phyloP scores from a whole-genome alignment of 2,888 invertebrate species.

The Bombyx huttoni region DNA sequence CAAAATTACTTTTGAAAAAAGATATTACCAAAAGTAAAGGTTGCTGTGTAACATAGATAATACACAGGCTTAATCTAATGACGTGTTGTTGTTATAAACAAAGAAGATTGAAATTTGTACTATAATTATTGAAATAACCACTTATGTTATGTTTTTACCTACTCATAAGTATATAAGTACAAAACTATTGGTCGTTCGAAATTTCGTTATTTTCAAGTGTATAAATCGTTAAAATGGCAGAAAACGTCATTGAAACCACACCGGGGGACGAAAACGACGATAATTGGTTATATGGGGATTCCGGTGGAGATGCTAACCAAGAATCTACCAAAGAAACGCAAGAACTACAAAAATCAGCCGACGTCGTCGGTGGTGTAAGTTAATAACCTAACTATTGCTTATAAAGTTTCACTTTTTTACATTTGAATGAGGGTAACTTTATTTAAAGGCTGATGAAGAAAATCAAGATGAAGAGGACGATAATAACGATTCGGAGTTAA shows the following conservation, averaged over 20 bases:
- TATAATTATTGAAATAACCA: too few species aligned
- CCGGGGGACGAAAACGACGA: slow-evolving; percentile 81
- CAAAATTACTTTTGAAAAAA: too few species aligned
- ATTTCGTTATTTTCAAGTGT: not conserved
- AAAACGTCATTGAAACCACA: slow-evolving; percentile 41
- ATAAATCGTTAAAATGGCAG: slow-evolving; percentile 41
- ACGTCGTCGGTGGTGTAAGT: slow-evolving; percentile 14
- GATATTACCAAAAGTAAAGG: too few species aligned
- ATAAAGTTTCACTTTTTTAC: not conserved
- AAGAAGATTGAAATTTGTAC: too few species aligned
- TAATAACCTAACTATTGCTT: slow-evolving; percentile 14
- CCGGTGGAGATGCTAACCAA: slow-evolving; percentile 59
- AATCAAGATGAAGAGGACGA: slow-evolving; percentile 64
- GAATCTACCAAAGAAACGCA: slow-evolving; percentile 26
- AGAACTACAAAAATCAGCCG: slow-evolving; percentile 15
- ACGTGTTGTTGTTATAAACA: too few species aligned
- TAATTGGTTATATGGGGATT: slow-evolving; percentile 90
- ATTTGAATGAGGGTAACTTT: not conserved
- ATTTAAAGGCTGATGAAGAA: slow-evolving; percentile 42
- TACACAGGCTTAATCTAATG: too few species aligned
- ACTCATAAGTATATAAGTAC: too few species aligned
- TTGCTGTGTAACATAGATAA: too few species aligned
- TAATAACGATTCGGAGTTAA: slow-evolving; percentile 63
- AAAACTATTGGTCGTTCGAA: too few species aligned
- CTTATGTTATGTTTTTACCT: too few species aligned